Base-by-base conservation (phyloP, 2,797 vertebrate species). In the Acanthopagrus latus region DNA sequence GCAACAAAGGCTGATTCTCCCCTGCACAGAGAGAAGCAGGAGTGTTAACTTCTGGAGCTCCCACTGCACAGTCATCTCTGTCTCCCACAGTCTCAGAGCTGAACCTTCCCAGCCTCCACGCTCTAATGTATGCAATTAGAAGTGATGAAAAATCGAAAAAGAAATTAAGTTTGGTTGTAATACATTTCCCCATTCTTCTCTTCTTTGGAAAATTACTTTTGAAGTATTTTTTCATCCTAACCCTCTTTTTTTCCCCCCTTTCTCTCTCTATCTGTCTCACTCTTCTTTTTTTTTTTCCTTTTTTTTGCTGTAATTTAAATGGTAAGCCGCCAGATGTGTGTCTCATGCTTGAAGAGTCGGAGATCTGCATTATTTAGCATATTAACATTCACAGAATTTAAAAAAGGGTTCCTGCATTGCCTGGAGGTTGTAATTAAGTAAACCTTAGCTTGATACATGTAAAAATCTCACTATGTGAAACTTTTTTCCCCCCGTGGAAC, bases 311-410 rank as follows among this genome's bases (percentile, higher is more conserved):
- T 98, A 98, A 99, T 99, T 98, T 99, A 98, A 99, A 98, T 98
- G 96, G 97, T 97, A 97, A 97, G 96, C 97, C 95, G 95, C 97
- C 98, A 99, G 97, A 99, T 99, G 98, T 98, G 98, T 97, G 97
- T 99, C 98, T 98, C 97, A 99, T 98, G 98, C 97, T 99, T 98
- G 97, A 98, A 97, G 97, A 98, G 97, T 96, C 93, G 93, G 96
- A 97, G 97, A 97, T 98, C 97, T 99, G 98, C 98, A 99, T 99
- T 99, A 99, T 99, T 99, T 99, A 99, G 98, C 98, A 99, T 99
- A 99, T 99, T 99, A 99, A 99, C 98, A 99, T 98, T 99, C 97
- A 96, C 96, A 98, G 98, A 99, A 99, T 99, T 99, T 98, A 97
- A 98, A 99, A 99, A 97, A 97, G 97, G 97, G 94, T 93, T 97